These are phyloP conservation scores for Agriotes lineatus DNA, from an alignment of 2,888 invertebrate species.

Conservation along the genomic window DNA sequence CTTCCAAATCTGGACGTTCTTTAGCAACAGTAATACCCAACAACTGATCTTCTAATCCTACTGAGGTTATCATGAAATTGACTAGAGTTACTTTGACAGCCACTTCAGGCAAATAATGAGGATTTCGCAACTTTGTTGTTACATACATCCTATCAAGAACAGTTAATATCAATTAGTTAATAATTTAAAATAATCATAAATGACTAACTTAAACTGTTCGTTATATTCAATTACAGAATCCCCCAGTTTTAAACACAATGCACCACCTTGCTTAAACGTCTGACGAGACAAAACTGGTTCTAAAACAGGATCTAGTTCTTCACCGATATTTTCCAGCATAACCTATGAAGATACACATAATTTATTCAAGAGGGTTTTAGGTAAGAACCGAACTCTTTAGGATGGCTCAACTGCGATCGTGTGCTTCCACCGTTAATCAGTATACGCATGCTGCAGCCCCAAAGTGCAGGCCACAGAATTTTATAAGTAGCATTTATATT, in stretches of 20 bases:
- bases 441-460: too few species aligned
- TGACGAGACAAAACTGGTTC: slow-evolving; percentile 92
- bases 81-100: slow-evolving; percentile 91
- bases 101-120: slow-evolving; percentile 94
- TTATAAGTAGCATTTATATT: too few species aligned
- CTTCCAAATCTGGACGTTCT: slow-evolving; percentile 91
- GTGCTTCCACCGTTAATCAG: too few species aligned
- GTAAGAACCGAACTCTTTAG: too few species aligned
- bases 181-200: not conserved
- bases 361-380: not conserved
- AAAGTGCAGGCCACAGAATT: too few species aligned
- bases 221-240: slow-evolving; percentile 93
- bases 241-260: slow-evolving; percentile 89
- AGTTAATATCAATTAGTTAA: not conserved
- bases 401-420: too few species aligned
- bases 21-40: slow-evolving; percentile 91
- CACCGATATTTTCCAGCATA: slow-evolving; percentile 90
- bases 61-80: slow-evolving; percentile 93
- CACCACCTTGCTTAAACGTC: slow-evolving; percentile 90
- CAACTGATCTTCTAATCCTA: slow-evolving; percentile 90
- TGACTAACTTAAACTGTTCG: slow-evolving; percentile 78
- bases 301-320: slow-evolving; percentile 91
- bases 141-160: slow-evolving; percentile 93
- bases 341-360: slow-evolving; percentile 66
- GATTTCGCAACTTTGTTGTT: slow-evolving; percentile 92